phyloP scores from a whole-genome alignment of 2,888 invertebrate species.

The Eucriotettix oculatus region DNA sequence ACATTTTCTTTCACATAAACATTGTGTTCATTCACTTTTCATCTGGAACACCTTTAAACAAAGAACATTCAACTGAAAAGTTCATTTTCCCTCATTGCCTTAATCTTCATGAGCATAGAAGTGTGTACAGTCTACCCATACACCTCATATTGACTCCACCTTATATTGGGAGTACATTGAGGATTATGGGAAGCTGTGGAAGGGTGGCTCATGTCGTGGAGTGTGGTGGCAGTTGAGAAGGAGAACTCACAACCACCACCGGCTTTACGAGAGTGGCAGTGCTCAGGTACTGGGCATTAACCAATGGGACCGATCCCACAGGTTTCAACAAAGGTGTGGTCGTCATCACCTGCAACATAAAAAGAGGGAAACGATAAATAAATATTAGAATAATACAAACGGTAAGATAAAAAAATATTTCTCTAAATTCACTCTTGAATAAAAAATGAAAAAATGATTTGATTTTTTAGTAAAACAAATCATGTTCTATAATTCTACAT shows the following conservation, averaged over 20 bases:
- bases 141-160: neutral
- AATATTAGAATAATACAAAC: no score
- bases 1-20: no score
- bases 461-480: neutral
- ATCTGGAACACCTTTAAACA: neutral
- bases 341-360: constrained; percentile 22
- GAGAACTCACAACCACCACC: constrained; percentile 44
- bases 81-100: no score
- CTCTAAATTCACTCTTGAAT: neutral
- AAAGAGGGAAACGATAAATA: neutral
- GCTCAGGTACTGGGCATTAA: constrained; percentile 50
- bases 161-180: neutral
- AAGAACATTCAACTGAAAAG: neutral
- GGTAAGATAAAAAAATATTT: no score
- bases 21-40: no score
- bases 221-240: constrained; percentile 18
- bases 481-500: neutral
- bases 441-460: neutral
- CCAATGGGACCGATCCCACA: constrained; percentile 40
- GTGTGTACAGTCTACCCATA: neutral
- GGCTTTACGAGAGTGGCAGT: constrained; percentile 47
- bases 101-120: neutral
- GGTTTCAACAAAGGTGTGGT: constrained; percentile 39
- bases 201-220: constrained; percentile 3
- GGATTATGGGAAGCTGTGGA: neutral